Evolutionary conservation across 2,797 vertebrate species (phyloP), one percentile per base, ranked within the genome.

Genomic region (Paratrypauchen microcephalus): DNA sequence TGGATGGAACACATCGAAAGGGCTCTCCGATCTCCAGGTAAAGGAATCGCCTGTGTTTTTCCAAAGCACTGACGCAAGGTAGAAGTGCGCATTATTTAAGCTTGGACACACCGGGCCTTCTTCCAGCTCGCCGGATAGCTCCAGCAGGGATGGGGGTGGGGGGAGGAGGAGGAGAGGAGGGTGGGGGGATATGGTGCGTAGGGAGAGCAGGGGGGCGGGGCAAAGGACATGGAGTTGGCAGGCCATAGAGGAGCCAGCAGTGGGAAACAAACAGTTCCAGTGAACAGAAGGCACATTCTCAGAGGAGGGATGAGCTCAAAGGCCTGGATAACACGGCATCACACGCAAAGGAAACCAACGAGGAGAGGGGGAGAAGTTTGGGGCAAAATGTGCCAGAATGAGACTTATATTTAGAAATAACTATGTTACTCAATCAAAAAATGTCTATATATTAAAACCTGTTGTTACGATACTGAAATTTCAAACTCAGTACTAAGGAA

Each of bases 241-340:
- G 85, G 79, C 26, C 23, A 39, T 69, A 63, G 78, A 77, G 39
- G 81, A 82, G 86, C 81, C 78, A 76, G 81, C 72, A 89, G 80
- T 76, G 72, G 70, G 85, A 87, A 80, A 80, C 87, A 90, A 90
- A 89, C 83, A 88, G 86, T 86, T 86, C 79, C 75, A 80, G 82
- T 67, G 85, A 92, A 91, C 91, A 92, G 90, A 91, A 90, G 92
- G 89, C 87, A 78, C 71, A 75, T 85, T 83, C 70, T 82, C 59
- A 60, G 84, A 86, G 87, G 87, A 80, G 77, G 70, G 71, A 66
- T 64, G 69, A 75, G 75, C 79, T 83, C 60, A 36, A 55, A 79
- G 86, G 78, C 74, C 74, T 74, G 76, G 81, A 79, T 73, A 73
- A 64, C 79, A 66, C 66, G 65, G 71, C 74, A 77, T 82, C 73